These are phyloP conservation scores for Hydrolagus colliei DNA, from an alignment of 2,797 vertebrate genomes.

Conservation along the genomic window DNA sequence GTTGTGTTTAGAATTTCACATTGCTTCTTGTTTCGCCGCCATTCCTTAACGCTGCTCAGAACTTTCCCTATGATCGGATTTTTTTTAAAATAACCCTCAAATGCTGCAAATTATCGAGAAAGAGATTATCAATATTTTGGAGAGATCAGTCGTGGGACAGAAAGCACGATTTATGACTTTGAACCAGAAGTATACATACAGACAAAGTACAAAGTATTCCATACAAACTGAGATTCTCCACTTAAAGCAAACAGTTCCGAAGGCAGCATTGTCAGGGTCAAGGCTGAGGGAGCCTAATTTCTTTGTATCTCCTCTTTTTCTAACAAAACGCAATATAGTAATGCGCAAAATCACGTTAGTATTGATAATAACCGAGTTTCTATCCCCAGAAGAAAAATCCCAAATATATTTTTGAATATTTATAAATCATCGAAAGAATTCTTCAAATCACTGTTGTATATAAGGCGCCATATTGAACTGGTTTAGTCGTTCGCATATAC, in stretches of 20 bases:
- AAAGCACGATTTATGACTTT: too few species aligned
- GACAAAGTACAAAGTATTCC: not conserved
- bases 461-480: too few species aligned
- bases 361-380: not conserved
- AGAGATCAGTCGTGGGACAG: too few species aligned
- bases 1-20: not conserved
- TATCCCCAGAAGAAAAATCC: not conserved
- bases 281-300: not conserved
- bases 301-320: not conserved
- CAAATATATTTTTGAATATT: not conserved
- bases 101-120: too few species aligned
- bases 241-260: not conserved
- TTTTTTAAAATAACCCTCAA: too few species aligned
- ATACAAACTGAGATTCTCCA: not conserved
- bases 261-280: constrained; percentile 22
- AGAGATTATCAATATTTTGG: too few species aligned
- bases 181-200: not conserved
- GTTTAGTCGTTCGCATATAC: too few species aligned
- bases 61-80: not conserved
- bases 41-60: not conserved
- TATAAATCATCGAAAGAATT: too few species aligned
- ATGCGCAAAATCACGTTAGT: not conserved
- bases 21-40: not conserved
- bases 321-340: not conserved
- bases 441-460: too few species aligned